Conservation (phyloP, 2,113 vertebrate species). For the Cercocebus atys region DNA sequence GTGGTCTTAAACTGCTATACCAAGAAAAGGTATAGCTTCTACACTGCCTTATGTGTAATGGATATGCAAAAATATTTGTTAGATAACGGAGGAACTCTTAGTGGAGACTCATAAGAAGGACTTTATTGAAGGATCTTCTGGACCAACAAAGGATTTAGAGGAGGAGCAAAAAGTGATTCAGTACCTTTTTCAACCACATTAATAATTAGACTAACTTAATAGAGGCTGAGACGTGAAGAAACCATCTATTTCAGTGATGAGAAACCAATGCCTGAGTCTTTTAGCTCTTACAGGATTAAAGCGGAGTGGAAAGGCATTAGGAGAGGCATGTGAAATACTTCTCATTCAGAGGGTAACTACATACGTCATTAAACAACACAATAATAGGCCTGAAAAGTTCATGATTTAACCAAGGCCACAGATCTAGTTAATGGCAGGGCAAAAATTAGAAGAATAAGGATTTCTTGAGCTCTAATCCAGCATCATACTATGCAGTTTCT, state of each 20-base stretch:
- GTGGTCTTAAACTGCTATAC: neutral
- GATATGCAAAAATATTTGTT: neutral
- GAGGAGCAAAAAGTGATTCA: neutral
- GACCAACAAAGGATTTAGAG: neutral
- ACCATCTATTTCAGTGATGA: neutral
- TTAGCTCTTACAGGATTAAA: neutral
- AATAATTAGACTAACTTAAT: neutral
- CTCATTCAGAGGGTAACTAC: neutral
- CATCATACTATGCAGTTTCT: neutral
- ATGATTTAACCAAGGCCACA: neutral
- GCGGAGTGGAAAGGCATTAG: neutral
- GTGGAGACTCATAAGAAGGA: neutral
- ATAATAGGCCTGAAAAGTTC: neutral
- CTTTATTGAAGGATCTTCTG: neutral
- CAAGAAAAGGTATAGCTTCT: neutral
- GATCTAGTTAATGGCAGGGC: neutral
- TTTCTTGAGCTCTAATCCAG: neutral
- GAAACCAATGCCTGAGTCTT: neutral
- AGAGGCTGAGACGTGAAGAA: neutral
- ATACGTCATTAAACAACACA: neutral
- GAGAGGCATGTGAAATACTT: neutral
- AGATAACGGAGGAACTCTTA: neutral
- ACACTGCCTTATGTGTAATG: neutral
- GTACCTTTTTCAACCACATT: neutral
- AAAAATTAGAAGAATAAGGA: neutral